Base-by-base conservation (phyloP, 2,888 invertebrate genomes). In the Epinotia nisella region DNA sequence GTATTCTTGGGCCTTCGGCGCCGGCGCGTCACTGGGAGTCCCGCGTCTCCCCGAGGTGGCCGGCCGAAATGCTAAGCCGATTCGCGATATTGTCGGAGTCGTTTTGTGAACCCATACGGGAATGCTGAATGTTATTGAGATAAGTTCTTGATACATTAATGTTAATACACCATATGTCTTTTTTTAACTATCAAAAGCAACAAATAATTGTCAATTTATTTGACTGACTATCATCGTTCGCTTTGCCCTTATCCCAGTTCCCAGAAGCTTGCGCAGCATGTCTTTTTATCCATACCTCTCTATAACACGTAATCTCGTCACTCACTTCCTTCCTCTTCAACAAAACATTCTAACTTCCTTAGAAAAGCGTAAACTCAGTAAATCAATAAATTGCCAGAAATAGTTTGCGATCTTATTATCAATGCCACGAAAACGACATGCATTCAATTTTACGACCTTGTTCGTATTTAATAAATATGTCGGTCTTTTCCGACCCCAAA, bases 381-480 rank as follows among this genome's bases (percentile, higher is more conserved):
- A 73, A 68, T 69, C 73, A 69, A 73, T 73, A 73, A 58, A 56
- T 69, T 69, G 58, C 64, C 87, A 85, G 81, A 88, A 88, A 89
- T 90, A 90, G 90, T 90, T 88, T 58, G 62, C 81, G 81, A 83
- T 86, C 83, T 83, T 89, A 87, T 90, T 89, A 90, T 91, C 89
- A 88, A 87, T 87, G 83, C 83, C 89, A 90, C 89, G 89, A 91
- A 88, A 86, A 90, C 88, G 89, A 58, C 88, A 87, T 90, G 90
- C 89, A 90, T 90, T 91, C 83, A 82, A 87, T 82, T 92, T 93
- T 92, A 93, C 92, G 89, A 90, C 79, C 88, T 91, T 90, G 90
- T 91, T 91, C 90, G 90, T 92, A 93, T 93, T 93, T 93, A 93
- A 88, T 93, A 93, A 93, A 93, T 93, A 92, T 92, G 90, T 92